Evolutionary conservation across 2,888 invertebrate genomes (phyloP).

Genomic region (Dusona sp.): DNA sequence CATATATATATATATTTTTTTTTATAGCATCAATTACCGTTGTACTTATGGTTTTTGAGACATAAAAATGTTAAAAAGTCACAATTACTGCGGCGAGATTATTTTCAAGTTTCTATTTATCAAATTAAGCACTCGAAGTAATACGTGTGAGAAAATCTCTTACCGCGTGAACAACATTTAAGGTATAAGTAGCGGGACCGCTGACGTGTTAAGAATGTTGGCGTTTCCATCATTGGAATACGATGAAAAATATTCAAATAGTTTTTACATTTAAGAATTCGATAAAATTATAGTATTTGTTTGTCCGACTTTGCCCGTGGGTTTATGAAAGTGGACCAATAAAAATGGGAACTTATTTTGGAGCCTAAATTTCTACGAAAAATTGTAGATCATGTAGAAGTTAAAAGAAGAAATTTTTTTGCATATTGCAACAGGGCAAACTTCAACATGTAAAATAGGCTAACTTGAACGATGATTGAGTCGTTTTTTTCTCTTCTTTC

Average conservation of each 20-base stretch:
- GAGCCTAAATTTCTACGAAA: background rate
- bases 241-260: background rate
- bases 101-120: too few species aligned
- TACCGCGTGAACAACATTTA: too few species aligned
- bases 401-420: background rate
- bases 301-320: background rate
- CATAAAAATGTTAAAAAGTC: too few species aligned
- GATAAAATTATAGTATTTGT: background rate
- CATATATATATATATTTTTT: too few species aligned
- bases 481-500: slow-evolving; percentile 6
- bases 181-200: too few species aligned
- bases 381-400: background rate
- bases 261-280: background rate
- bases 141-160: too few species aligned
- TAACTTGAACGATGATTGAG: background rate
- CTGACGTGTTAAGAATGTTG: background rate
- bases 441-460: background rate
- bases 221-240: background rate
- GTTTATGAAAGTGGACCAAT: background rate
- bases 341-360: background rate
- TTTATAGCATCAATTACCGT: too few species aligned
- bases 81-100: too few species aligned
- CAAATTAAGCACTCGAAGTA: too few species aligned
- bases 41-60: too few species aligned
- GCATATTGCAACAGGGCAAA: background rate